Base-by-base conservation (phyloP, 2,888 invertebrate genomes). In the Melangyna quadrimaculata region DNA sequence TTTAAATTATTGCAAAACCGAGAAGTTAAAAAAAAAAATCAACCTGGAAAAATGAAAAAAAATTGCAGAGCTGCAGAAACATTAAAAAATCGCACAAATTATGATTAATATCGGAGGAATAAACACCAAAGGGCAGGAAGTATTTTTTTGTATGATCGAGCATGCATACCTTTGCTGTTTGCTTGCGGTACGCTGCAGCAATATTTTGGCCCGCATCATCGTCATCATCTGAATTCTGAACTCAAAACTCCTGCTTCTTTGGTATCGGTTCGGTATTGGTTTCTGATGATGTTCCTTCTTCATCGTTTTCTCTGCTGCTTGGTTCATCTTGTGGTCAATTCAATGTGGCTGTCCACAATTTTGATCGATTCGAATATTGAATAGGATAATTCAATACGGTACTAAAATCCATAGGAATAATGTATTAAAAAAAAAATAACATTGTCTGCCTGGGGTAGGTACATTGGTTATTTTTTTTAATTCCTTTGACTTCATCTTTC, bases 311-410 rank as follows among this genome's bases (percentile, higher is more conserved):
- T 29, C 29, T 84, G 70, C 71, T 72, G 67, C 57, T 59, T n/a
- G 14, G 14, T 61, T 40, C 27, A 40, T 61, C 24, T 74, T 57
- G 70, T 74, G 70, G 67, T 57, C 75, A 74, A 87, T 87, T 81
- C 72, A 55, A 55, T 71, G 43, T 53, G 70, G 77, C 79, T 84
- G 73, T 78, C 55, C 71, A 79, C 83, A 87, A 87, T 83, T 88
- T 88, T 89, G 87, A 89, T 87, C 77, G 67, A 87, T 87, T 87
- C 79, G 73, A 84, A 87, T 84, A 77, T 87, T 87, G 78, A 48
- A 74, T 71, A 55, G 5, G 29, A 78, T 74, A 65, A 74, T 75
- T 70, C 74, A 83, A 78, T 83, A 71, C 51, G 55, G 69, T 70
- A 69, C 48, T 78, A 61, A 69, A 48, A 14, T n/a, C 17, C 35